These are phyloP conservation scores for Ecliptopera silaceata DNA, from an alignment of 2,888 invertebrate genomes.

Conservation along the genomic window DNA sequence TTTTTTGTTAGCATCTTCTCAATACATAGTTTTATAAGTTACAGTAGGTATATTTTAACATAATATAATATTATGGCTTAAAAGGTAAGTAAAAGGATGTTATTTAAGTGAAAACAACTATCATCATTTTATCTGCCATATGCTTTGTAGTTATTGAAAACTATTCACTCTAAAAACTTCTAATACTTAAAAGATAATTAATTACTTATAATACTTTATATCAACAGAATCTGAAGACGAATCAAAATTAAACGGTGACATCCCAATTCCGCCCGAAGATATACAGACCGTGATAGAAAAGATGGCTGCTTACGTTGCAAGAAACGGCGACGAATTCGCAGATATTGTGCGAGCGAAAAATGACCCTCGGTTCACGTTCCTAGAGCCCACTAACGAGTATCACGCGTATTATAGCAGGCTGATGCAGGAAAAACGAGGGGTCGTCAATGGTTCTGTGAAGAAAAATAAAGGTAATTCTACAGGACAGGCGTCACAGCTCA, in stretches of 20 bases:
- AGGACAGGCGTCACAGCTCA: too few relatives aligned
- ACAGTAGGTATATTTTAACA: too few relatives aligned
- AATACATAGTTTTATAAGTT: too few relatives aligned
- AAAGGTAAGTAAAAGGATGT: too few relatives aligned
- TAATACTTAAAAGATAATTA: too few relatives aligned
- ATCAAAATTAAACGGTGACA: conserved; percentile 48
- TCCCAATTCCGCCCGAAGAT: conserved; percentile 89
- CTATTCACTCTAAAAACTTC: too few relatives aligned
- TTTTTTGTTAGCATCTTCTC: too few relatives aligned
- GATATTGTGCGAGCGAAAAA: conserved; percentile 91
- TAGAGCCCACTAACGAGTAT: conserved; percentile 89
- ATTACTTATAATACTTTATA: neutral
- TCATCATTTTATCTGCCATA: too few relatives aligned
- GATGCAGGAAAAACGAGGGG: conserved; percentile 61
- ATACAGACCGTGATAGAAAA: conserved; percentile 95
- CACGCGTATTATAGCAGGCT: conserved; percentile 90
- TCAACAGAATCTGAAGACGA: conserved; percentile 63
- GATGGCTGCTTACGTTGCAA: conserved; percentile 97
- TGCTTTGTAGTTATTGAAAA: too few relatives aligned
- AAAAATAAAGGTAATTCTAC: conserved; percentile 31
- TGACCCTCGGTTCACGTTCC: conserved; percentile 94
- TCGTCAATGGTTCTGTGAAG: conserved; percentile 49
- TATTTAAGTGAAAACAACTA: too few relatives aligned
- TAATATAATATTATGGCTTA: too few relatives aligned
- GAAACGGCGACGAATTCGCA: conserved; percentile 97